These are phyloP conservation scores for Dynastes hyllus DNA, from an alignment of 2,888 invertebrate species.

Conservation along the genomic window DNA sequence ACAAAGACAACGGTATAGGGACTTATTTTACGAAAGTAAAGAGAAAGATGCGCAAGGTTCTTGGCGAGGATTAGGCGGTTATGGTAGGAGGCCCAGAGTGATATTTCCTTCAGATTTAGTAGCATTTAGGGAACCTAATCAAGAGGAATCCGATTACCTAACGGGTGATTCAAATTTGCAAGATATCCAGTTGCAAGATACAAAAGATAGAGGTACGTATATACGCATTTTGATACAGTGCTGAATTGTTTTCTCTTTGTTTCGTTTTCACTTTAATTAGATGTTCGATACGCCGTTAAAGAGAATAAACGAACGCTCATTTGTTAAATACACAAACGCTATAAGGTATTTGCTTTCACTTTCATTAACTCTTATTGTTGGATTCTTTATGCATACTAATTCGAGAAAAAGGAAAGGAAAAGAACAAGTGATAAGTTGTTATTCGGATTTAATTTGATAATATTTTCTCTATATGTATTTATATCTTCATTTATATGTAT, in stretches of 20 bases:
- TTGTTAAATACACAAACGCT: neutral
- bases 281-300: neutral
- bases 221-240: neutral
- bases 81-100: slow-evolving; percentile 67
- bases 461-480: neutral
- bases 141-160: slow-evolving; percentile 66
- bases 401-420: neutral
- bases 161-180: slow-evolving; percentile 72
- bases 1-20: slow-evolving; percentile 56
- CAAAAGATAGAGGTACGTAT: slow-evolving; percentile 80
- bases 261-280: slow-evolving; percentile 34
- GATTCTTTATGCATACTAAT: slow-evolving; percentile 17
- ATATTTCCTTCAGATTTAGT: slow-evolving; percentile 70
- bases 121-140: slow-evolving; percentile 67
- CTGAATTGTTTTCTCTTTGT: slow-evolving; percentile 18
- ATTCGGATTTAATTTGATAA: neutral
- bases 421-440: neutral
- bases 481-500: neutral
- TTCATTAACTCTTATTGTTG: slow-evolving; percentile 16
- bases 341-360: slow-evolving; percentile 39
- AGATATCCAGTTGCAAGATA: slow-evolving; percentile 72
- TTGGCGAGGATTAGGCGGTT: slow-evolving; percentile 58
- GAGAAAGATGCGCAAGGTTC: slow-evolving; percentile 61
- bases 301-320: slow-evolving; percentile 32
- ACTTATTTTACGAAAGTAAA: slow-evolving; percentile 57